phyloP scores from a whole-genome alignment of 2,797 vertebrate genomes.

The Prunella strophiata region DNA sequence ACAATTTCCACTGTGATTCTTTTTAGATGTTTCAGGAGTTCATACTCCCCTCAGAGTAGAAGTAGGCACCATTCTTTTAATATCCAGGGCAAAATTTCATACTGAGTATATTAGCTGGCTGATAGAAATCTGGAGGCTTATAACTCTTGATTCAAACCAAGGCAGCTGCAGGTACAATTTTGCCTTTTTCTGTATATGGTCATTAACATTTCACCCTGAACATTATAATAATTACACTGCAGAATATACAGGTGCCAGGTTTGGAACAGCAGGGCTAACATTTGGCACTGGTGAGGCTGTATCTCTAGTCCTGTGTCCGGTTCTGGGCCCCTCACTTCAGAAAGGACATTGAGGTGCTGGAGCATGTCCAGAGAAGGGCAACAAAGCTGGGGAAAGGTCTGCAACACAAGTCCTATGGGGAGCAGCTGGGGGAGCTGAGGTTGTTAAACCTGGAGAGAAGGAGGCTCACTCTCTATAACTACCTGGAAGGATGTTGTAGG shows the following conservation, averaged over 20 bases:
- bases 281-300: not conserved
- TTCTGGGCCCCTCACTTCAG: not conserved
- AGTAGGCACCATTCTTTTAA: not conserved
- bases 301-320: not conserved
- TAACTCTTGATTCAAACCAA: not conserved
- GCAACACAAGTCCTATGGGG: not conserved
- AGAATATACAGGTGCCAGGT: not conserved
- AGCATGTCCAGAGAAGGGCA: not conserved
- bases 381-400: accelerated
- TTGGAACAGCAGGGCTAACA: not conserved
- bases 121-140: not conserved
- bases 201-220: not conserved
- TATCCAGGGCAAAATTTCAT: not conserved
- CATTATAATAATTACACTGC: not conserved
- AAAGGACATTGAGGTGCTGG: not conserved
- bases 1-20: not conserved
- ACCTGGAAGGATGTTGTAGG: not conserved
- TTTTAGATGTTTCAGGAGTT: not conserved
- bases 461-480: not conserved
- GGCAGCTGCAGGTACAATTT: not conserved
- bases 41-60: not conserved
- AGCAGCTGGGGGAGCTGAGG: not conserved
- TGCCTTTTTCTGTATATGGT: not conserved
- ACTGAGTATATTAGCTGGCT: not conserved
- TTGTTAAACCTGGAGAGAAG: not conserved